Evolutionary conservation across 2,797 vertebrate species (phyloP).

Genomic region (Anguilla marmorata): DNA sequence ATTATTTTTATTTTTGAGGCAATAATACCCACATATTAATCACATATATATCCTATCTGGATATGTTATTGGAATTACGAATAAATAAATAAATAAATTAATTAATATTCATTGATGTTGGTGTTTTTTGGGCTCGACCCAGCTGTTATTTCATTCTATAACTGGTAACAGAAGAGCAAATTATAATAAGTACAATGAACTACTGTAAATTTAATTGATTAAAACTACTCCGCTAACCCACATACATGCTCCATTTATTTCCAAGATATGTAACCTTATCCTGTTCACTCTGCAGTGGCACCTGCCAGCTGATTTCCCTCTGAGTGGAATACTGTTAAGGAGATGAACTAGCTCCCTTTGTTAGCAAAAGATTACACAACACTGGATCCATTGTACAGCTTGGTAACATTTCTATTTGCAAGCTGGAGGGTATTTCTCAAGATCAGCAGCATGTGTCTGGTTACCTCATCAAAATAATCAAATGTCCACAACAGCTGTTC

Average conservation of each 20-base stretch:
- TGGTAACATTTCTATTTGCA: not conserved
- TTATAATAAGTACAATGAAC: not conserved
- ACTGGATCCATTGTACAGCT: not conserved
- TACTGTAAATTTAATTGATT: not conserved
- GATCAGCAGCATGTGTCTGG: not conserved
- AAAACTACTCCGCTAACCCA: not conserved
- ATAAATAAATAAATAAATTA: not conserved
- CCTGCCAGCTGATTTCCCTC: conserved; percentile 4
- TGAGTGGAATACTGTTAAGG: not conserved
- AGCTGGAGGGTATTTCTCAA: not conserved
- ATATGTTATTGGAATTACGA: not conserved
- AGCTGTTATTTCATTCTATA: not conserved
- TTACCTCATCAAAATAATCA: not conserved
- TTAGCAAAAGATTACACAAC: not conserved
- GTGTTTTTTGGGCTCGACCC: not conserved
- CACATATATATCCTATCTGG: not conserved
- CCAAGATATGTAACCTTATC: conserved; percentile 23
- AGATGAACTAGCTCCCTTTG: not conserved
- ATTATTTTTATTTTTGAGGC: not conserved
- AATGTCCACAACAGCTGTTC: conserved; percentile 13
- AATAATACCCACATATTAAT: not conserved
- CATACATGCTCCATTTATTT: conserved; percentile 17
- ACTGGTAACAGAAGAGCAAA: not conserved
- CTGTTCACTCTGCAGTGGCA: not conserved
- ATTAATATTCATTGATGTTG: not conserved